phyloP scores from a whole-genome alignment of 2,888 invertebrate species.

The Caenorhabditis parvicauda region DNA sequence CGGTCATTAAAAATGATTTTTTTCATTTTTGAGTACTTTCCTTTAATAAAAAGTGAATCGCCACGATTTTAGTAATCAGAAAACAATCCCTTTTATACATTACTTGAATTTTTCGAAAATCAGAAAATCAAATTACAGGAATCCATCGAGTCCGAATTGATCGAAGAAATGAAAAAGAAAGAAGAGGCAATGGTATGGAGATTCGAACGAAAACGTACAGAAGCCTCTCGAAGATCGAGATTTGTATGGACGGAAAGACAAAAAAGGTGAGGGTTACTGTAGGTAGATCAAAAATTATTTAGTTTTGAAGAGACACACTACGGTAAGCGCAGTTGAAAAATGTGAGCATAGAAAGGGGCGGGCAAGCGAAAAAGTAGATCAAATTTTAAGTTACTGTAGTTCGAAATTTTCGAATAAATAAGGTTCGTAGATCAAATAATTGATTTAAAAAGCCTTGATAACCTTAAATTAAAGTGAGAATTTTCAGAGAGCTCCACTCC shows the following conservation, averaged over 20 bases:
- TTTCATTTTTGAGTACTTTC: not conserved
- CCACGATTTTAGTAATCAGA: not conserved
- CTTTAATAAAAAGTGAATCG: too few relatives aligned
- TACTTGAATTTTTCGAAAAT: constrained; percentile 7
- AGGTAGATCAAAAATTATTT: too few relatives aligned
- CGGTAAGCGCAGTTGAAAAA: too few relatives aligned
- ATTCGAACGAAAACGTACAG: constrained; percentile 24
- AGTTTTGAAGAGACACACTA: too few relatives aligned
- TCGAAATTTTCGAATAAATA: not conserved
- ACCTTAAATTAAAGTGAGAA: too few relatives aligned
- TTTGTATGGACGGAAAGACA: constrained; percentile 24
- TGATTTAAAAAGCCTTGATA: too few relatives aligned
- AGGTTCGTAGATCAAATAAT: too few relatives aligned
- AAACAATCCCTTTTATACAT: not conserved
- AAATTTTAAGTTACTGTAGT: not conserved
- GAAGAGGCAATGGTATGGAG: constrained; percentile 27
- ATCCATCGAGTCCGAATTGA: too few relatives aligned
- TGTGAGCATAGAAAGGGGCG: too few relatives aligned
- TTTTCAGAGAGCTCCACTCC: constrained; percentile 24
- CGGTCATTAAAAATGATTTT: not conserved
- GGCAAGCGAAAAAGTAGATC: not conserved
- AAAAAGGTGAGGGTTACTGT: constrained; percentile 6
- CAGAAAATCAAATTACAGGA: constrained; percentile 7
- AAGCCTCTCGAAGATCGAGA: constrained; percentile 17
- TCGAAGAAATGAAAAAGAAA: constrained; percentile 23